A percentile compares a stretch with the other conserved stretches of the same genome.
Conservation (phyloP, 2,797 vertebrate genomes). For the Hippocampus kuda region DNA sequence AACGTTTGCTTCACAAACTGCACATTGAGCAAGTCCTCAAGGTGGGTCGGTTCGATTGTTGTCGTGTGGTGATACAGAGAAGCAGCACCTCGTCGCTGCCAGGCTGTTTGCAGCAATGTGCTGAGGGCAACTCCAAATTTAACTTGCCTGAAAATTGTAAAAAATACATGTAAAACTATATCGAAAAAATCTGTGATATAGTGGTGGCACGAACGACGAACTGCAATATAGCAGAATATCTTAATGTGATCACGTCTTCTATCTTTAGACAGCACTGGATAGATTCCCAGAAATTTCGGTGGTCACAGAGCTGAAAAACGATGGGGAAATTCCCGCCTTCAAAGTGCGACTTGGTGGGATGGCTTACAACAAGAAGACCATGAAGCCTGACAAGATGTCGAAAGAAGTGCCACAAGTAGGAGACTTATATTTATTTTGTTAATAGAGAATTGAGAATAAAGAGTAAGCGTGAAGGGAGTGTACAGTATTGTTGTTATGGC, state of each 20-base stretch:
- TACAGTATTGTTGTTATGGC: no score
- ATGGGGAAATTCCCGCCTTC: conserved; percentile 75
- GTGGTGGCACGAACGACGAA: background rate
- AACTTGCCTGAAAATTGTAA: no score
- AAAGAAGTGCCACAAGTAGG: conserved; percentile 83
- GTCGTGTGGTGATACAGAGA: background rate
- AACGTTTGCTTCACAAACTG: conserved; percentile 84
- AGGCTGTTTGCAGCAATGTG: background rate
- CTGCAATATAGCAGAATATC: background rate
- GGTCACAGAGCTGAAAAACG: conserved; percentile 79
- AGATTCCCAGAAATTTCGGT: conserved; percentile 91
- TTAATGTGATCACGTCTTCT: background rate
- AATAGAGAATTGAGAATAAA: no score
- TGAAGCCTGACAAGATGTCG: conserved; percentile 83
- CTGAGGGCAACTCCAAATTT: no score
- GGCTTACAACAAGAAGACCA: conserved; percentile 92
- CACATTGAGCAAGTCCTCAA: conserved; percentile 86
- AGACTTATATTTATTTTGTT: background rate
- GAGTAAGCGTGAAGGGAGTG: no score
- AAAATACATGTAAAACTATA: no score
- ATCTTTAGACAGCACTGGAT: conserved; percentile 82
- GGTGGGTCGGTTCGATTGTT: conserved; percentile 56
- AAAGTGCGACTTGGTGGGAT: conserved; percentile 93
- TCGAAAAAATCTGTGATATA: no score
- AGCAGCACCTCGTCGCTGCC: background rate